These are phyloP conservation scores for Onychostruthus taczanowskii DNA, from an alignment of 2,113 vertebrate species.

Conservation along the genomic window DNA sequence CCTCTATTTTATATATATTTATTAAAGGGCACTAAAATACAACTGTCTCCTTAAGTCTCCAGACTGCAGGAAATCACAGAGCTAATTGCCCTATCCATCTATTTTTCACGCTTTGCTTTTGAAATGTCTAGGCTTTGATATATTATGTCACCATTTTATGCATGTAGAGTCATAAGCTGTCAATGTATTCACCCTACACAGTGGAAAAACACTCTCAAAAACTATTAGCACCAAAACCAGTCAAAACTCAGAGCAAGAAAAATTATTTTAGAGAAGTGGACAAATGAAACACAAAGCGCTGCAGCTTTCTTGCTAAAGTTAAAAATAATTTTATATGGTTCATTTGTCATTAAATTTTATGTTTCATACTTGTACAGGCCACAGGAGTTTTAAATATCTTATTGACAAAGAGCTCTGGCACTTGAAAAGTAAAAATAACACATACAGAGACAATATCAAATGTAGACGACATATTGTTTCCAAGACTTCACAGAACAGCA, in stretches of 20 bases:
- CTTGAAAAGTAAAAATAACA: background rate
- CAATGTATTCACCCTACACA: background rate
- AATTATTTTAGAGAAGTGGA: background rate
- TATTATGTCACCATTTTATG: constrained; percentile 18
- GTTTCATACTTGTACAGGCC: background rate
- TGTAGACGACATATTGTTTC: background rate
- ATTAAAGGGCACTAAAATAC: background rate
- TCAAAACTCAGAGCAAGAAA: background rate
- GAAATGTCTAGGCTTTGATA: background rate
- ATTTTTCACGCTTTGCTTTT: background rate
- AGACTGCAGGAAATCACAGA: background rate
- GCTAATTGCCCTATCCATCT: background rate
- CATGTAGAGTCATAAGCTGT: constrained; percentile 14
- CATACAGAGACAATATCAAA: background rate
- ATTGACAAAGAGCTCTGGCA: background rate
- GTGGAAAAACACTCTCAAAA: background rate
- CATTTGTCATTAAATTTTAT: background rate
- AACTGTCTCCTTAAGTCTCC: background rate
- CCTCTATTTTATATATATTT: background rate
- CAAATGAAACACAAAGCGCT: background rate
- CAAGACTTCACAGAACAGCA: background rate
- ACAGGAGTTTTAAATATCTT: background rate
- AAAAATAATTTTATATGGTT: background rate
- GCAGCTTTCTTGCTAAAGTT: background rate
- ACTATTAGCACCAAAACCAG: background rate